A percentile compares a stretch with the other conserved stretches of the same genome.
phyloP scores from a whole-genome alignment of 2,888 invertebrate species.

The Caenorhabditis auriculariae region DNA sequence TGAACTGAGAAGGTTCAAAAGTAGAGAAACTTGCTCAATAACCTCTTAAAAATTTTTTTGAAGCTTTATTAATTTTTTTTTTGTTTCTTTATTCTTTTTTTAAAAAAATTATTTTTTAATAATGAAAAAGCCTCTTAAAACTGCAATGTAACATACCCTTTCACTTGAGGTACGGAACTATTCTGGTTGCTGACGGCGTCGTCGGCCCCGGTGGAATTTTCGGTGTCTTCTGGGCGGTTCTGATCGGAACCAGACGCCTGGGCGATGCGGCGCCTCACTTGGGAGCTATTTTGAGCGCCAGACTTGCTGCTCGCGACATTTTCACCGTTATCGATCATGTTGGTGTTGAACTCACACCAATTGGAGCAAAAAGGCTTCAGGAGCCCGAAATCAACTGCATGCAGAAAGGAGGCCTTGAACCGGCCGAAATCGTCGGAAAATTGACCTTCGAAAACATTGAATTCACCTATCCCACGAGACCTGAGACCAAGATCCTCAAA shows the following conservation, averaged over 20 bases:
- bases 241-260: slow-evolving; percentile 67
- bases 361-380: slow-evolving; percentile 53
- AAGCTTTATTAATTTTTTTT: no score
- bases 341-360: slow-evolving; percentile 32
- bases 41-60: no score
- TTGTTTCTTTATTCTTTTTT: no score
- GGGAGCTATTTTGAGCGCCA: slow-evolving; percentile 78
- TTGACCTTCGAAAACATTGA: slow-evolving; percentile 66
- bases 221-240: slow-evolving; percentile 54
- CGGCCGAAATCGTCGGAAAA: slow-evolving; percentile 63
- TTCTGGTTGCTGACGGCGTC: slow-evolving; percentile 35
- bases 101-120: no score
- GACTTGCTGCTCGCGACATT: slow-evolving; percentile 74
- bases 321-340: slow-evolving; percentile 67
- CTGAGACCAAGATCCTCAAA: slow-evolving; percentile 59
- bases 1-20: no score
- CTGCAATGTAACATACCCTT: no score
- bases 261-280: slow-evolving; percentile 82
- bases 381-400: slow-evolving; percentile 67
- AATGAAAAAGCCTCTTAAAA: background rate
- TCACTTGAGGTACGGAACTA: slow-evolving; percentile 42
- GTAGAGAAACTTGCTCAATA: no score
- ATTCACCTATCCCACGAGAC: slow-evolving; percentile 66
- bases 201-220: slow-evolving; percentile 51
- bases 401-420: slow-evolving; percentile 65